A percentile compares a stretch with the other conserved stretches of the same genome.
These are phyloP conservation scores for Neotragus moschatus DNA, from an alignment of 2,113 vertebrate species.

Conservation along the genomic window DNA sequence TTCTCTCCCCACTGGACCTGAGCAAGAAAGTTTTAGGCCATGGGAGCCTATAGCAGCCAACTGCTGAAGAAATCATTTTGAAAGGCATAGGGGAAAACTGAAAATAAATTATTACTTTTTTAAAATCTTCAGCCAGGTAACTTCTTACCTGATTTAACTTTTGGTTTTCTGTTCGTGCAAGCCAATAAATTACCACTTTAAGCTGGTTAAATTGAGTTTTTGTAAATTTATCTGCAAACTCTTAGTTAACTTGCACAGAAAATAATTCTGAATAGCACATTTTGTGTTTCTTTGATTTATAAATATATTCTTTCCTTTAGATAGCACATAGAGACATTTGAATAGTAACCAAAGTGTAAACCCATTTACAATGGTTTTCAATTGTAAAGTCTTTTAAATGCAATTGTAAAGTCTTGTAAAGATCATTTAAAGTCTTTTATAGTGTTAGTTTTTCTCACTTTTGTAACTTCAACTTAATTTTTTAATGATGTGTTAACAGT, in stretches of 20 bases:
- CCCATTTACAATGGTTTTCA: accelerated
- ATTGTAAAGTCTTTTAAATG: no score
- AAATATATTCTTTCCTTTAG: background rate
- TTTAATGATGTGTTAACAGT: background rate
- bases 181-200: background rate
- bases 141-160: background rate
- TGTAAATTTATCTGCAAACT: background rate
- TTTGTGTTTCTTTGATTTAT: background rate
- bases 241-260: background rate
- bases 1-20: background rate
- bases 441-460: background rate
- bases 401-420: no score
- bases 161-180: background rate
- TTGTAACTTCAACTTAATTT: background rate
- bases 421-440: background rate
- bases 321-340: background rate
- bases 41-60: background rate
- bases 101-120: background rate
- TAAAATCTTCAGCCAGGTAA: background rate
- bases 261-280: background rate
- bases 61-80: background rate
- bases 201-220: background rate
- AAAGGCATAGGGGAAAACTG: background rate
- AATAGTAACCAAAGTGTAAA: background rate
- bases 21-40: background rate